These are phyloP conservation scores for Anguilla rostrata DNA, from an alignment of 2,113 vertebrate genomes.

Conservation along the genomic window DNA sequence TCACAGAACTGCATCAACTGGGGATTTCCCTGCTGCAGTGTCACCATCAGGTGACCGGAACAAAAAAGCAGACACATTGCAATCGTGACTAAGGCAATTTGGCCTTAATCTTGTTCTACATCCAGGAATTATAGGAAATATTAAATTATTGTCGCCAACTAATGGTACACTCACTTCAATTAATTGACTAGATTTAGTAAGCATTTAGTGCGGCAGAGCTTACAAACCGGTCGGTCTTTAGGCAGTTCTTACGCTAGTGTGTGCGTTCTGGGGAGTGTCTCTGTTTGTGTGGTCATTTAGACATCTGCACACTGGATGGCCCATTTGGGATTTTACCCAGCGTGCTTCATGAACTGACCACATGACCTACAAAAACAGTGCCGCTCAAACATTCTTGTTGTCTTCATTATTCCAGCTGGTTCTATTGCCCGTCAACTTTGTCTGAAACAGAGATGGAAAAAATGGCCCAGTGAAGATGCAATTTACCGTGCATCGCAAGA, in stretches of 20 bases:
- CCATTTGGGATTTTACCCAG: conserved; percentile 65
- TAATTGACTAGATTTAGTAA: background rate
- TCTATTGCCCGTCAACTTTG: conserved; percentile 67
- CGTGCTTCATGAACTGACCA: conserved; percentile 78
- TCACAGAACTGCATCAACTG: background rate
- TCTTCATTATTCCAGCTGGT: conserved; percentile 35
- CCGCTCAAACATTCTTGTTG: conserved; percentile 29
- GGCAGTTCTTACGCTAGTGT: conserved; percentile 20
- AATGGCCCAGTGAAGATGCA: background rate
- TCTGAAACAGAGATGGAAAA: conserved; percentile 50
- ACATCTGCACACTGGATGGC: conserved; percentile 75
- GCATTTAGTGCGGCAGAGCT: background rate
- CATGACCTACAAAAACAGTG: conserved; percentile 20
- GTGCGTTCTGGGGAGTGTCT: background rate
- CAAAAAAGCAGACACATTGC: too few relatives aligned
- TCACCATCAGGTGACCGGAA: background rate
- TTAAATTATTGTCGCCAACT: too few relatives aligned
- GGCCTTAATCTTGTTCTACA: too few relatives aligned
- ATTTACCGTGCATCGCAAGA: too few relatives aligned
- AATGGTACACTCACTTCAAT: too few relatives aligned
- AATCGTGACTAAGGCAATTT: too few relatives aligned
- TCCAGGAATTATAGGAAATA: too few relatives aligned
- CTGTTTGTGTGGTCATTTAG: conserved; percentile 55
- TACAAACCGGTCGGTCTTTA: conserved; percentile 12
- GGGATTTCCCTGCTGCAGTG: background rate